Evolutionary conservation across 2,888 invertebrate genomes (phyloP).

Genomic region (Agriopis marginaria): DNA sequence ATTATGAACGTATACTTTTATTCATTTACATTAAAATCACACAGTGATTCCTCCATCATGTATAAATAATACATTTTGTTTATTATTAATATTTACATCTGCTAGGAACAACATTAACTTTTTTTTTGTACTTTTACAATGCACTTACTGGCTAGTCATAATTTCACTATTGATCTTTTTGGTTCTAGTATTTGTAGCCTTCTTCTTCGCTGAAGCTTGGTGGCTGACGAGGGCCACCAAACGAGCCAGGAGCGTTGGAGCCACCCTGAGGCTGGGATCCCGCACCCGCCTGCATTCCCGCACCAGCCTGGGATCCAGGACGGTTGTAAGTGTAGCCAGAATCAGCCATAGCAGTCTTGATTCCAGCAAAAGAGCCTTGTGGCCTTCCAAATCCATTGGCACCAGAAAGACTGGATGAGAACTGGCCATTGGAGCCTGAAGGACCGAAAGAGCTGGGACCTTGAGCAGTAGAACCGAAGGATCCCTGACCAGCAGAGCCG

Average conservation of each 20-base stretch:
- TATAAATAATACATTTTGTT: constrained; percentile 58
- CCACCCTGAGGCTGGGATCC: constrained; percentile 37
- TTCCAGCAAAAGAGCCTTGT: constrained; percentile 38
- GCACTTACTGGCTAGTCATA: constrained; percentile 52
- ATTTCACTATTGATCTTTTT: constrained; percentile 60
- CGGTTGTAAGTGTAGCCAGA: constrained; percentile 48
- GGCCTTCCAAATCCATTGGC: constrained; percentile 35
- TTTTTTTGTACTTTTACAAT: constrained; percentile 60
- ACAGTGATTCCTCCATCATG: constrained; percentile 60
- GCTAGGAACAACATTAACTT: constrained; percentile 39
- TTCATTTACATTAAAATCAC: constrained; percentile 63
- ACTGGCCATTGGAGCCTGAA: constrained; percentile 15
- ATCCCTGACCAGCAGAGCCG: constrained; percentile 37
- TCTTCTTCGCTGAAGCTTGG: constrained; percentile 78
- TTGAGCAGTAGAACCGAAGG: constrained; percentile 32
- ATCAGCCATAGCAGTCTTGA: constrained; percentile 32
- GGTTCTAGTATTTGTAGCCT: constrained; percentile 78
- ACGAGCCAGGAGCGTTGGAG: constrained; percentile 55
- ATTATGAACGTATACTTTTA: constrained; percentile 8
- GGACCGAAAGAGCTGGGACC: constrained; percentile 29
- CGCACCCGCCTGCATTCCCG: constrained; percentile 24
- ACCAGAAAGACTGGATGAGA: constrained; percentile 28
- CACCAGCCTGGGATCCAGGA: constrained; percentile 39
- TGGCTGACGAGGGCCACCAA: constrained; percentile 75
- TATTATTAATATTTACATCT: constrained; percentile 56